phyloP scores from a whole-genome alignment of 2,888 invertebrate genomes.

The Enchytraeus crypticus region DNA sequence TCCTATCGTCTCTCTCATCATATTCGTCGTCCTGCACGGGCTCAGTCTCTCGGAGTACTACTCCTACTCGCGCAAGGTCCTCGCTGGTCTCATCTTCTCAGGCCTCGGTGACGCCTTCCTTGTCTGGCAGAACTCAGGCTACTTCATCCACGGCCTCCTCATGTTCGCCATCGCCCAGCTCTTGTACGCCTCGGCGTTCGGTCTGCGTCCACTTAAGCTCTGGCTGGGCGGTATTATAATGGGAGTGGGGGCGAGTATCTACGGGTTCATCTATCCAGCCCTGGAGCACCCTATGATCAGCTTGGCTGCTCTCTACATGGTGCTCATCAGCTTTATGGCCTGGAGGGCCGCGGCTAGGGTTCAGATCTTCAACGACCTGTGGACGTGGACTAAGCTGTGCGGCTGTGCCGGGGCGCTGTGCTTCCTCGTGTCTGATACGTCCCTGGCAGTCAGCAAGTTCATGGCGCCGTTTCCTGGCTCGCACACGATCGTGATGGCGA shows the following conservation, averaged over 20 bases:
- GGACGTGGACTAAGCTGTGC: conserved; percentile 63
- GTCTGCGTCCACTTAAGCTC: conserved; percentile 60
- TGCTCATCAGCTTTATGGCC: conserved; percentile 67
- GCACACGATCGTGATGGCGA: conserved; percentile 72
- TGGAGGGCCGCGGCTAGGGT: conserved; percentile 66
- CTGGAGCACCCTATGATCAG: conserved; percentile 32
- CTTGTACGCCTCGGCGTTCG: conserved; percentile 68
- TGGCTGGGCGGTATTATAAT: conserved; percentile 36
- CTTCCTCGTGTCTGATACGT: conserved; percentile 72
- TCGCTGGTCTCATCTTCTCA: conserved; percentile 69
- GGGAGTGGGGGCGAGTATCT: conserved; percentile 33
- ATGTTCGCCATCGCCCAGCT: conserved; percentile 65
- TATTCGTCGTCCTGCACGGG: conserved; percentile 68
- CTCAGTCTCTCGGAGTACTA: conserved; percentile 62
- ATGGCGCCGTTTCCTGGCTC: conserved; percentile 59
- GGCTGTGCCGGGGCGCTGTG: conserved; percentile 63
- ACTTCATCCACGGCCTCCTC: conserved; percentile 68
- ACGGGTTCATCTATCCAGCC: conserved; percentile 40
- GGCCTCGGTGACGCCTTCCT: conserved; percentile 70
- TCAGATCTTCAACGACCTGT: conserved; percentile 53
- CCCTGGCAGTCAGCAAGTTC: conserved; percentile 72
- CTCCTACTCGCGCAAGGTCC: conserved; percentile 64
- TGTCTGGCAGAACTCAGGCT: conserved; percentile 44
- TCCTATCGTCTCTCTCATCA: conserved; percentile 71
- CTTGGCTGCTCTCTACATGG: conserved; percentile 56